Base-by-base conservation (phyloP, 2,797 vertebrate genomes). In the Distichodus sexfasciatus region DNA sequence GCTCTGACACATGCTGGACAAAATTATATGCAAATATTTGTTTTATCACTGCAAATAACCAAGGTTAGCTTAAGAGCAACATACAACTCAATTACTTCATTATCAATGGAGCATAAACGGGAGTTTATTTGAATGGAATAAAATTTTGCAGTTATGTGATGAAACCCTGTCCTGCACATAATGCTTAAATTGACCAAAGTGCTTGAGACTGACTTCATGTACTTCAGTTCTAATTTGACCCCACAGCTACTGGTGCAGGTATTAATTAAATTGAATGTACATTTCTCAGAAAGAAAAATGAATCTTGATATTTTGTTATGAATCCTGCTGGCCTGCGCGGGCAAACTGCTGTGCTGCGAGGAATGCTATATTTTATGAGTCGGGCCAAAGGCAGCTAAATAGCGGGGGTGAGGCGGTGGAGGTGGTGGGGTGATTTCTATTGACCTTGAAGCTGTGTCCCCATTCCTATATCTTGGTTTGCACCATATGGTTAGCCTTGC, bases 381-480 rank as follows among this genome's bases (percentile, higher is more conserved):
- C 14, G 19, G 36, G 60, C 7, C 23, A 36, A 70, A 48, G 35
- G 19, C 53, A 72, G 53, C 36, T 53, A 31, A 33, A 31, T 23
- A 36, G 68, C 26, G n/a, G 51, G 26, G 58, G 31, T n/a, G n/a
- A 33, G 9, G 8, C 36, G 2, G 36, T 10, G n/a, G 33, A 10
- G 33, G 33, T 4, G 4, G 33, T 4, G n/a, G n/a, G n/a, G n/a
- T n/a, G n/a, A 15, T 50, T 72, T 54, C 47, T 65, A 58, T 51
- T 72, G 72, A 78, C 76, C 76, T 78, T 78, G 72, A 75, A 43
- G 53, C 28, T 29, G 51, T 48, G 64, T 47, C 69, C 54, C 53
- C 54, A 17, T 33, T 68, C 47, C 36, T 53, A 66, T 53, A 72
- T 69, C 61, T 69, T 6, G 7, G 57, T 61, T 66, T 44, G 60